Evolutionary conservation across 2,113 vertebrate species (phyloP), one percentile per base, ranked within the genome.

Genomic region (Rostratula benghalensis): DNA sequence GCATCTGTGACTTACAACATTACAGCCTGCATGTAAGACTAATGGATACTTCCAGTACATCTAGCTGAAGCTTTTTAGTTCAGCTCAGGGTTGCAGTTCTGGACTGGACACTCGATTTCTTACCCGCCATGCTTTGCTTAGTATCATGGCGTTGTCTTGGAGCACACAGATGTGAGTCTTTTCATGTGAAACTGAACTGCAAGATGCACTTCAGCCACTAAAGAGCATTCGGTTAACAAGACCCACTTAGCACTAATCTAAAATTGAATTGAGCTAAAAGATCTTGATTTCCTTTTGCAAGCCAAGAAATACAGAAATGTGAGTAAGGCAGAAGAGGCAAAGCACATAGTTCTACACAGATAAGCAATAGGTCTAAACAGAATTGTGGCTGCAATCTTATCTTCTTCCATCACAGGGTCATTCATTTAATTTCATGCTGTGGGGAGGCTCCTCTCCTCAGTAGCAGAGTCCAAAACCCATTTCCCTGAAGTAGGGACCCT

Each of bases 151-250:
- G 11, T 22, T 31, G 4, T 43, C 53, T 43, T 27, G 71, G 46
- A 31, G 31, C 4, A 3, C 1, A 13, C 6, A 30, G 41, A 22
- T 61, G 21, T 0, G 1, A 45, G 9, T 59, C 27, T 64, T 71
- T 71, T 48, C 43, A 19, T 1, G 7, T 51, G 53, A 80, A 82
- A 86, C 20, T n/a, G 35, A 88, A 41, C 37, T 21, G 11, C 20
- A 60, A 74, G 39, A 45, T 60, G 23, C 27, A 39, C 45, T 68
- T 75, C 37, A 76, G 48, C 30, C 48, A 3, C 53, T 61, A 12
- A 75, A 77, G 63, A 78, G 19, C 13, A 25, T 61, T 83, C 22
- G 56, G 20, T 65, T 64, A 50, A 73, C 2, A 68, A 31, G 23
- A 63, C 8, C 11, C 30, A 4, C 22, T 73, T 41, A 69, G 37